Percentiles rank a stretch among this genome's conserved stretches.
Conservation (phyloP, 2,888 invertebrate genomes). For the Trachelus iudaicus region DNA sequence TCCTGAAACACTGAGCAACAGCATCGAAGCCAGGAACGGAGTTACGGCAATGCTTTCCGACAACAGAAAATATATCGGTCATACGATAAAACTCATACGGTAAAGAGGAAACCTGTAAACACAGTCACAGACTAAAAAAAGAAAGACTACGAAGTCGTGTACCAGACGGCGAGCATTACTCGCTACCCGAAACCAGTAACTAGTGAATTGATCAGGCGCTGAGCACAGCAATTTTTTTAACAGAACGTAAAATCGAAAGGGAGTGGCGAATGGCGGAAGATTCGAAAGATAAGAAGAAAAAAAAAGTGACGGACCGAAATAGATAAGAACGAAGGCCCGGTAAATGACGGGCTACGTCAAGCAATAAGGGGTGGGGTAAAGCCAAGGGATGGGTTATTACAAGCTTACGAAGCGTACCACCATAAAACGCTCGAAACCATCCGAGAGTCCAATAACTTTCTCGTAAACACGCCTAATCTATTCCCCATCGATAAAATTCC, state of each 20-base stretch:
- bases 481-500: constrained; percentile 22
- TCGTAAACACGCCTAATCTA: constrained; percentile 23
- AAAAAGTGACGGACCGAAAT: neutral
- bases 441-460: constrained; percentile 17
- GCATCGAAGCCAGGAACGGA: neutral
- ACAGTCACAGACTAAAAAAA: neutral
- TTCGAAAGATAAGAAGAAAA: neutral
- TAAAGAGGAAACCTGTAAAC: neutral
- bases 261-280: neutral
- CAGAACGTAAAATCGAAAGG: neutral
- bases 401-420: neutral
- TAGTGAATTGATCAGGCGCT: neutral
- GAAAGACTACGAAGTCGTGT: neutral
- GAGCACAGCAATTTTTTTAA: neutral
- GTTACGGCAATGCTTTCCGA: neutral
- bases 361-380: neutral
- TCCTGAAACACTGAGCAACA: neutral
- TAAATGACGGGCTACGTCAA: neutral
- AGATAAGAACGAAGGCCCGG: neutral
- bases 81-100: neutral
- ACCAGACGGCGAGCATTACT: neutral
- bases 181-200: neutral
- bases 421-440: constrained; percentile 16
- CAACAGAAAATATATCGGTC: neutral
- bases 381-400: neutral